These are phyloP conservation scores for Moxostoma hubbsi DNA, from an alignment of 2,797 vertebrate genomes.

Conservation along the genomic window DNA sequence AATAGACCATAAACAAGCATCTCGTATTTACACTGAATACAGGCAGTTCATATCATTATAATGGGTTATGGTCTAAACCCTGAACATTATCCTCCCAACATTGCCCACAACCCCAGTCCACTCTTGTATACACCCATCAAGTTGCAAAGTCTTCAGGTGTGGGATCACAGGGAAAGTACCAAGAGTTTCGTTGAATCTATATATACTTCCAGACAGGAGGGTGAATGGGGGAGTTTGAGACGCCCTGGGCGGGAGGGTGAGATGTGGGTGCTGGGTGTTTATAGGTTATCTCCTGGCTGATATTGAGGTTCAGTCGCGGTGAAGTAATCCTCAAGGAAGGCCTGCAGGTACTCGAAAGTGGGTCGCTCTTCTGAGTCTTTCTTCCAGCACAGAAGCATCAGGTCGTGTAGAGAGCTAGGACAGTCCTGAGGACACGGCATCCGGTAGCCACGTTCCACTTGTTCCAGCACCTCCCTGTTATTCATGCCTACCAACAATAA, in stretches of 20 bases:
- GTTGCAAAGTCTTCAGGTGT: conserved; percentile 21
- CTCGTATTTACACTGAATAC: conserved; percentile 77
- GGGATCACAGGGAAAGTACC: conserved; percentile 1
- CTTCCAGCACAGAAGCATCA: conserved; percentile 99
- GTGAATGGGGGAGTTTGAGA: conserved; percentile 48
- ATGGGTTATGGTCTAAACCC: conserved; percentile 25
- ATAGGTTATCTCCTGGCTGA: conserved; percentile 97
- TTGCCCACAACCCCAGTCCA: conserved; percentile 16
- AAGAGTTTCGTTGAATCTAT: conserved; percentile 55
- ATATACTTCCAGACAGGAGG: conserved; percentile 59
- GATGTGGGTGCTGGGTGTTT: conserved; percentile 60
- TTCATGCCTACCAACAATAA: conserved; percentile 86
- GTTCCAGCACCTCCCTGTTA: conserved; percentile 97
- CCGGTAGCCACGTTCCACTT: conserved; percentile 95
- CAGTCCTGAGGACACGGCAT: conserved; percentile 96
- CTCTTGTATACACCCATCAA: conserved; percentile 15
- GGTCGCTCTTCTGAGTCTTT: conserved; percentile 94
- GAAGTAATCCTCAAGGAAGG: conserved; percentile 98
- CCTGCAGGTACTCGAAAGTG: conserved; percentile 97
- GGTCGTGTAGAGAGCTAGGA: conserved; percentile 93
- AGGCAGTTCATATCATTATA: conserved; percentile 64
- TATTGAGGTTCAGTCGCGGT: conserved; percentile 98
- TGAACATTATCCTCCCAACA: conserved; percentile 2
- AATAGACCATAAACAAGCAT: conserved; percentile 58
- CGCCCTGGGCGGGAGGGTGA: conserved; percentile 20